Base-by-base conservation (phyloP, 1,140 invertebrate genomes). In the Philotrypesis tridentata region DNA sequence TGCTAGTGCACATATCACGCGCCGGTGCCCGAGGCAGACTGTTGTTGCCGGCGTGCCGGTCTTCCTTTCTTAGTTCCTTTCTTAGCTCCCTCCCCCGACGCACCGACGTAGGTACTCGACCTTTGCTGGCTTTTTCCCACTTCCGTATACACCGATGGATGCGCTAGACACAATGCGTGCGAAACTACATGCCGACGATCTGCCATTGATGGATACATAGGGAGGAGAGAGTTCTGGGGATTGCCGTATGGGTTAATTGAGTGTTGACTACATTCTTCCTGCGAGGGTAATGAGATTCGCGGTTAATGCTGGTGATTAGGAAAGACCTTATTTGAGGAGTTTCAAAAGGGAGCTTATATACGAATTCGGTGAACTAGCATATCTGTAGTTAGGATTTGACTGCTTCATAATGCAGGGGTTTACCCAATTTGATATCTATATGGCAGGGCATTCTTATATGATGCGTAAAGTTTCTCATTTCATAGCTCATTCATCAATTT, bases 1-100 rank as follows among this genome's bases (percentile, higher is more conserved):
- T n/a, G 25, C 73, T 37, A 33, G 31, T 75, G 73, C 55, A 75
- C 73, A 63, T 75, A 31, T 33, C 73, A 75, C 55, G 73, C n/a
- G 25, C 55, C 73, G 73, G 55, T 75, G 25, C 21, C 48, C 7
- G 48, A 55, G 48, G 21, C 48, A 17, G 48, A 55, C 48, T 55
- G 48, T 55, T 55, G 0, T 55, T 55, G 48, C 48, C 48, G 73
- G 73, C 7, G 55, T 61, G 29, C 33, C 72, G 25, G 48, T 31
- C n/a, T 48, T 31, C 29, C 21, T 74, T 31, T 61, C 8, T 37
- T 29, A 37, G 29, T 75, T 60, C 33, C 55, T 63, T 60, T 75
- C 23, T 37, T 27, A 21, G 43, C 31, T 55, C 12, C 43, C 40
- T 14, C 9, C 68, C 8, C 68, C 21, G 9, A 40, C 21, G 48